A percentile compares a stretch with the other conserved stretches of the same genome.
These are phyloP conservation scores for Campoletis sonorensis DNA, from an alignment of 1,140 invertebrate species.

Conservation along the genomic window DNA sequence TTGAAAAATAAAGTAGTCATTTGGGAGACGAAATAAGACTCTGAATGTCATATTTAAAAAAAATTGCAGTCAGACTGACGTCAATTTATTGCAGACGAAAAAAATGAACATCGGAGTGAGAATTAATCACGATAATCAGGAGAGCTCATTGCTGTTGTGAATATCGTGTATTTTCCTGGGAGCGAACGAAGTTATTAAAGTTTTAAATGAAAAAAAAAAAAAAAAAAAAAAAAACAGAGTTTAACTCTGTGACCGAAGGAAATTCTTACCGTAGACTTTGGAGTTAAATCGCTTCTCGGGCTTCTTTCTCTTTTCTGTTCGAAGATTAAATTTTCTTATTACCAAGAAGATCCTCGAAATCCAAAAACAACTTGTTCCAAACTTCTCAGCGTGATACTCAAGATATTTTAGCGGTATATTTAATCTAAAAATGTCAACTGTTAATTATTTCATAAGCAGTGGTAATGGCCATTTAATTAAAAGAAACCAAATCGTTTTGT, in stretches of 20 bases:
- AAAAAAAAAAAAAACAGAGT: too few relatives aligned
- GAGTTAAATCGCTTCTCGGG: background rate
- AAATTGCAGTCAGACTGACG: background rate
- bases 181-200: background rate
- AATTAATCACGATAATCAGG: background rate
- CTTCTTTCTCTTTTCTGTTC: background rate
- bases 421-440: too few relatives aligned
- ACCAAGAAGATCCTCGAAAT: background rate
- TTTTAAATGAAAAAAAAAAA: too few relatives aligned
- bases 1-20: too few relatives aligned
- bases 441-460: too few relatives aligned
- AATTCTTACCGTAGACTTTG: background rate
- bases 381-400: background rate
- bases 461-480: too few relatives aligned
- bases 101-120: background rate
- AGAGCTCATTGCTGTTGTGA: background rate
- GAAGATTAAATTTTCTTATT: background rate
- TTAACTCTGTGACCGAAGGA: background rate
- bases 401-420: too few relatives aligned
- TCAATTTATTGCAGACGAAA: background rate
- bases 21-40: too few relatives aligned
- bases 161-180: background rate
- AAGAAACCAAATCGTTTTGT: too few relatives aligned
- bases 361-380: background rate
- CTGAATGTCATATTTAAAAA: too few relatives aligned